A percentile compares a stretch with the other conserved stretches of the same genome.
These are phyloP conservation scores for Smithornis capensis DNA, from an alignment of 2,113 vertebrate genomes.

Conservation along the genomic window DNA sequence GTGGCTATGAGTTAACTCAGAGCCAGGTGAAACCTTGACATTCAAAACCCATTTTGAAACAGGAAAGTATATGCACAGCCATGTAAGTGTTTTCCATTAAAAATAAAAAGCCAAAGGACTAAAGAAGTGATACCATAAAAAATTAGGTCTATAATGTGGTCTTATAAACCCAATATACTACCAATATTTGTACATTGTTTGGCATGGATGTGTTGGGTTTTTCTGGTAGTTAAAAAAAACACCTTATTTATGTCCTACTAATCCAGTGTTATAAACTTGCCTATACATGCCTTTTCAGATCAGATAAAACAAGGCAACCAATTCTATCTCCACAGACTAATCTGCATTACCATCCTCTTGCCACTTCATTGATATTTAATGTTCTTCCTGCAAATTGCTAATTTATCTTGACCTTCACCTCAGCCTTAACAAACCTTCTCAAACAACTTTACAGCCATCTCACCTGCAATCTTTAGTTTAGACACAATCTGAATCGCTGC, in stretches of 20 bases:
- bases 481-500: not conserved
- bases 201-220: not conserved
- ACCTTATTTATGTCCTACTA: not conserved
- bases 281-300: not conserved
- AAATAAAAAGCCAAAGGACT: not conserved
- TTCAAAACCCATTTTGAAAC: not conserved
- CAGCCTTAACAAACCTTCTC: not conserved
- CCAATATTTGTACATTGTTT: not conserved
- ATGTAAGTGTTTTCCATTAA: not conserved
- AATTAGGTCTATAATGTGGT: not conserved
- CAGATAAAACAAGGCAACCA: not conserved
- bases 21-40: not conserved
- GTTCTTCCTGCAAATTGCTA: not conserved
- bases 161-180: not conserved
- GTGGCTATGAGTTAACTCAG: not conserved
- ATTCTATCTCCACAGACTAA: not conserved
- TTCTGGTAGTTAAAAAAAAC: not conserved
- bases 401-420: not conserved
- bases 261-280: not conserved
- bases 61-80: not conserved
- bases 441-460: not conserved
- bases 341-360: not conserved
- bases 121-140: not conserved
- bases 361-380: not conserved
- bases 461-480: not conserved